phyloP scores from a whole-genome alignment of 2,797 vertebrate species.

The Muscicapa comitata region DNA sequence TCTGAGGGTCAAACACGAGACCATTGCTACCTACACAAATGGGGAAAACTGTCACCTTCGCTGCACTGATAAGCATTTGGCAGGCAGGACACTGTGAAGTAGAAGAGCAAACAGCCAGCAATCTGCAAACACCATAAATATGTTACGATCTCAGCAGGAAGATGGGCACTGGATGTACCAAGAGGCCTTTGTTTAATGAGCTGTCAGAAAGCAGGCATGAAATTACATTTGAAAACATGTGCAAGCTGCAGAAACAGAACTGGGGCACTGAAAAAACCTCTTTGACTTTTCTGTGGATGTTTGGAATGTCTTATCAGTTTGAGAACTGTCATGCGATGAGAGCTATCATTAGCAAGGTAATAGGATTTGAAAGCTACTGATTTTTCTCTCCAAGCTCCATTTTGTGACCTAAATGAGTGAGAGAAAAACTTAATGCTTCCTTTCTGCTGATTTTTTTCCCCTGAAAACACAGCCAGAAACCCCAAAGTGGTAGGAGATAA shows the following conservation, averaged over 20 bases:
- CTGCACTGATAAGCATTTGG: slow-evolving; percentile 82
- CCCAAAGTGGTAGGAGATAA: slow-evolving; percentile 1
- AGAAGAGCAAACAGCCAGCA: slow-evolving; percentile 78
- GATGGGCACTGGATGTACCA: slow-evolving; percentile 77
- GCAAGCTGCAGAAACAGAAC: slow-evolving; percentile 74
- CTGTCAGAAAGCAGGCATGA: slow-evolving; percentile 82
- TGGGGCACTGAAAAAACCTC: slow-evolving; percentile 67
- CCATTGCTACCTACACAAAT: slow-evolving; percentile 78
- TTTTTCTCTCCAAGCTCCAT: slow-evolving; percentile 66
- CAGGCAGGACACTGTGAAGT: slow-evolving; percentile 77
- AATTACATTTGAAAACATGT: slow-evolving; percentile 82
- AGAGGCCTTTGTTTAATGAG: slow-evolving; percentile 85
- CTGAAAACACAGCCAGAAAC: slow-evolving; percentile 47
- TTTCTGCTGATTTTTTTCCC: slow-evolving; percentile 23
- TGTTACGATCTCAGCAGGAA: slow-evolving; percentile 77
- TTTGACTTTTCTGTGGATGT: slow-evolving; percentile 66
- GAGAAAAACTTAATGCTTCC: slow-evolving; percentile 34
- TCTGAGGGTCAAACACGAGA: slow-evolving; percentile 78
- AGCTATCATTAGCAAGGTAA: slow-evolving; percentile 79
- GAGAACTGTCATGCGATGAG: slow-evolving; percentile 71
- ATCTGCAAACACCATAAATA: slow-evolving; percentile 82
- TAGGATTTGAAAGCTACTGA: slow-evolving; percentile 75
- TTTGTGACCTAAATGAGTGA: slow-evolving; percentile 71
- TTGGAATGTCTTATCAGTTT: slow-evolving; percentile 73
- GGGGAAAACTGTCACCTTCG: slow-evolving; percentile 77